These are phyloP conservation scores for Sphaeramia orbicularis DNA, from an alignment of 2,797 vertebrate species.

Conservation along the genomic window DNA sequence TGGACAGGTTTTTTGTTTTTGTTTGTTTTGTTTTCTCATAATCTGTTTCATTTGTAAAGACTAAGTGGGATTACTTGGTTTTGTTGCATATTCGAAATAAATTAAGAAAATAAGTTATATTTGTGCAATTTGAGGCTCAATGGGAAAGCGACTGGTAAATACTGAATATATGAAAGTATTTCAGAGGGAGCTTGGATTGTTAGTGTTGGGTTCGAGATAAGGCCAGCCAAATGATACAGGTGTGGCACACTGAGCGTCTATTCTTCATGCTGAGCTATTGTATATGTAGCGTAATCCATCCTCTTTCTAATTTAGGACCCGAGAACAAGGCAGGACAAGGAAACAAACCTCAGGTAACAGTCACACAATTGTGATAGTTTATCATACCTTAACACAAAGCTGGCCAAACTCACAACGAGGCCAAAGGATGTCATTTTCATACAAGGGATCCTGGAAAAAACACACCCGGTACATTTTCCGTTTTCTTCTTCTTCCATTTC, in stretches of 20 bases:
- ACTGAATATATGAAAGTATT: background rate
- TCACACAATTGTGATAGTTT: slow-evolving; percentile 2
- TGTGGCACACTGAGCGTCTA: slow-evolving; percentile 14
- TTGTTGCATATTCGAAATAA: too few relatives aligned
- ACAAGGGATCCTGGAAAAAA: too few relatives aligned
- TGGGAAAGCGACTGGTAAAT: too few relatives aligned
- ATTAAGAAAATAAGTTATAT: too few relatives aligned
- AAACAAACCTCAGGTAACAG: slow-evolving; percentile 22
- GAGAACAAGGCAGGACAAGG: slow-evolving; percentile 12
- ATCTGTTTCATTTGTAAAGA: too few relatives aligned
- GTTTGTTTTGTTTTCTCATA: too few relatives aligned
- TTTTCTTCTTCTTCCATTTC: background rate
- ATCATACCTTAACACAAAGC: slow-evolving; percentile 3
- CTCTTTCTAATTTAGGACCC: slow-evolving; percentile 27
- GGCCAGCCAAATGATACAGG: slow-evolving; percentile 12
- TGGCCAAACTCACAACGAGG: background rate
- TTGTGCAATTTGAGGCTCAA: too few relatives aligned
- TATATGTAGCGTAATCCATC: slow-evolving; percentile 21
- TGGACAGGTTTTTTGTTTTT: too few relatives aligned
- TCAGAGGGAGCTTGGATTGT: background rate
- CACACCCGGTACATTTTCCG: background rate
- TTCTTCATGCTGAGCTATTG: slow-evolving; percentile 24
- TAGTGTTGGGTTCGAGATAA: background rate
- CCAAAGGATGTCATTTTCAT: slow-evolving; percentile 5
- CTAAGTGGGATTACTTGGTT: too few relatives aligned